Evolutionary conservation across 1,140 invertebrate species (phyloP).

Genomic region (Ctenoplectra terminalis): DNA sequence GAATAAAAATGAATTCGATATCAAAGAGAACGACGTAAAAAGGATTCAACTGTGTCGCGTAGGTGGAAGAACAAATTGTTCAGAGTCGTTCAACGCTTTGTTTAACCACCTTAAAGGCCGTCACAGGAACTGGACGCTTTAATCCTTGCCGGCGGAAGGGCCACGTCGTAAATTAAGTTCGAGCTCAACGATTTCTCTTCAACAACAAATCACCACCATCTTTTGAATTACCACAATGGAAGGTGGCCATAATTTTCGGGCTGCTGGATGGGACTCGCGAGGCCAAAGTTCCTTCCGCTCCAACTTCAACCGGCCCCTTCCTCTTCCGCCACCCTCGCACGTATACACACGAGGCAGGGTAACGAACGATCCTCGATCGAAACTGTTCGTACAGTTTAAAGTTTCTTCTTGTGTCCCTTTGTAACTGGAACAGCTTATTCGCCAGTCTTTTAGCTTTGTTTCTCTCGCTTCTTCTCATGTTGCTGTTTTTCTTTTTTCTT

Average conservation of each 20-base stretch:
- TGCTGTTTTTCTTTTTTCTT: not conserved
- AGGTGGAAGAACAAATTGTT: not conserved
- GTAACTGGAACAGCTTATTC: not conserved
- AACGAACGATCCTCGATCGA: constrained; percentile 34
- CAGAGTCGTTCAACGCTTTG: not conserved
- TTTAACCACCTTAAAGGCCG: not conserved
- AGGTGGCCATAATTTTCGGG: constrained; percentile 38
- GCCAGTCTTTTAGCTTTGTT: too few species aligned
- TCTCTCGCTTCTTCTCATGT: too few species aligned
- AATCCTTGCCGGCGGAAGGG: constrained; percentile 11
- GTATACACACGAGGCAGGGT: not conserved
- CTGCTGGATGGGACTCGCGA: constrained; percentile 46
- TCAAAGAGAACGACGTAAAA: not conserved
- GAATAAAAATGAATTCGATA: not conserved
- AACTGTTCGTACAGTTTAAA: not conserved
- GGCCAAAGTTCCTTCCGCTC: constrained; percentile 40
- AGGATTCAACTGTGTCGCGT: not conserved
- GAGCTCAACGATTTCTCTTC: constrained; percentile 47
- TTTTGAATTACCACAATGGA: constrained; percentile 50
- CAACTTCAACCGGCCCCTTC: not conserved
- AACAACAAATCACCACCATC: constrained; percentile 47
- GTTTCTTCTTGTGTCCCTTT: not conserved
- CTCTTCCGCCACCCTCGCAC: not conserved
- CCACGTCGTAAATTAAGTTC: constrained; percentile 29
- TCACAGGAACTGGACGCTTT: not conserved